These are phyloP conservation scores for Lophius americanus DNA, from an alignment of 2,797 vertebrate species.

Conservation along the genomic window DNA sequence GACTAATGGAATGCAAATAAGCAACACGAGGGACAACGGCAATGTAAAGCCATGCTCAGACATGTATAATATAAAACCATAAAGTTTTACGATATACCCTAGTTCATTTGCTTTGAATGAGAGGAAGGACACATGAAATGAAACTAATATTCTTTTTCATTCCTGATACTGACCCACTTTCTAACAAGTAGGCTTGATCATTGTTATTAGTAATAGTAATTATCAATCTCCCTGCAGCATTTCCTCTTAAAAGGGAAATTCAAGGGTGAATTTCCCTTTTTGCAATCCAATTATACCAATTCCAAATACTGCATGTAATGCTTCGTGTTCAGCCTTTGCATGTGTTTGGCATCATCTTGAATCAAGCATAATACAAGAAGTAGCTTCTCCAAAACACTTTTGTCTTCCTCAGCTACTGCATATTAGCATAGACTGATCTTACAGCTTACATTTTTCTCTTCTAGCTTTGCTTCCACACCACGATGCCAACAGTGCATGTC, in stretches of 20 bases:
- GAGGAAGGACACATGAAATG: constrained; percentile 52
- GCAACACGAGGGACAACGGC: constrained; percentile 10
- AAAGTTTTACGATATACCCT: constrained; percentile 40
- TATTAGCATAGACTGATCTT: constrained; percentile 54
- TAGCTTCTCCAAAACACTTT: constrained; percentile 47
- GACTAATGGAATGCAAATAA: constrained; percentile 65
- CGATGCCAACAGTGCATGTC: constrained; percentile 65
- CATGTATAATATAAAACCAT: constrained; percentile 31
- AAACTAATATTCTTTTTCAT: constrained; percentile 53
- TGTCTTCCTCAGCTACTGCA: constrained; percentile 59
- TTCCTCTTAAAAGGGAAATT: constrained; percentile 28
- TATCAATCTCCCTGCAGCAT: constrained; percentile 26
- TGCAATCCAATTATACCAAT: constrained; percentile 47
- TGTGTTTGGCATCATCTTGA: constrained; percentile 56
- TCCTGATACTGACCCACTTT: constrained; percentile 64
- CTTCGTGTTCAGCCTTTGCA: constrained; percentile 52
- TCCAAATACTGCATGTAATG: constrained; percentile 54
- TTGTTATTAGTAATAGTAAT: constrained; percentile 43
- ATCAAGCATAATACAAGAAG: constrained; percentile 47
- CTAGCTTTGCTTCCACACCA: constrained; percentile 59
- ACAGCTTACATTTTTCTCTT: constrained; percentile 52
- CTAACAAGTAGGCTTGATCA: constrained; percentile 50
- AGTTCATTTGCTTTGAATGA: constrained; percentile 39
- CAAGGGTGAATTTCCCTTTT: constrained; percentile 33
- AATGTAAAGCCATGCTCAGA: constrained; percentile 14